A percentile compares a stretch with the other conserved stretches of the same genome.
Conservation (phyloP, 2,797 vertebrate genomes). For the Hozukius guyotensis region DNA sequence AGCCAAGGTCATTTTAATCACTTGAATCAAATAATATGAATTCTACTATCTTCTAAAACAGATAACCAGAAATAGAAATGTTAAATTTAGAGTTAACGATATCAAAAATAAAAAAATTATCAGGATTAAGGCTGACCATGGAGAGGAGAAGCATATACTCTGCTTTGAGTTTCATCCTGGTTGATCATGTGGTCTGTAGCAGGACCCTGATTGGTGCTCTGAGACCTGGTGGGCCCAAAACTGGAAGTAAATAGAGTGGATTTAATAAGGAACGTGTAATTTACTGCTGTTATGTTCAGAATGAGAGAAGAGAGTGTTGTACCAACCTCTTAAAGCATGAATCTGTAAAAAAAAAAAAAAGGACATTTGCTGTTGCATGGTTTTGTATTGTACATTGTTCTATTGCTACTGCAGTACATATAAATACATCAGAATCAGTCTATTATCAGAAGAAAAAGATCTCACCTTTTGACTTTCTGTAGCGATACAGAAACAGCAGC, state of each 20-base stretch:
- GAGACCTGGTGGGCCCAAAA: neutral
- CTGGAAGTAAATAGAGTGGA: neutral
- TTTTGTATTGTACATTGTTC: neutral
- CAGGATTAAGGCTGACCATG: neutral
- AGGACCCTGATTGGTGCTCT: neutral
- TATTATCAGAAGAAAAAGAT: neutral
- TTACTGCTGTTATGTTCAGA: neutral
- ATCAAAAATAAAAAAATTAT: neutral
- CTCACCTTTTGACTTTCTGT: conserved; percentile 19
- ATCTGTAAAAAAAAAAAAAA: conserved; percentile 12
- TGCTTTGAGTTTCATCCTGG: neutral
- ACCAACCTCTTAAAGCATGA: conserved; percentile 14
- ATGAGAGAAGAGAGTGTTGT: neutral
- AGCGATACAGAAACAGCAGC: conserved; percentile 1
- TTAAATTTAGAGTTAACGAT: neutral
- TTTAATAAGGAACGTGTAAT: neutral
- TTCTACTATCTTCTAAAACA: neutral
- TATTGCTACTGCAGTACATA: too few species aligned
- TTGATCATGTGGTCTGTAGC: neutral
- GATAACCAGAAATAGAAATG: neutral
- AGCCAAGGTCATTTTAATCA: neutral
- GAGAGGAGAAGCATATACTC: neutral
- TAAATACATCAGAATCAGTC: neutral
- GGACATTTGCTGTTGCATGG: neutral
- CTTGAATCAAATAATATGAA: neutral